A percentile compares a stretch with the other conserved stretches of the same genome.
phyloP scores from a whole-genome alignment of 2,113 vertebrate genomes.

The Oophaga pumilio region DNA sequence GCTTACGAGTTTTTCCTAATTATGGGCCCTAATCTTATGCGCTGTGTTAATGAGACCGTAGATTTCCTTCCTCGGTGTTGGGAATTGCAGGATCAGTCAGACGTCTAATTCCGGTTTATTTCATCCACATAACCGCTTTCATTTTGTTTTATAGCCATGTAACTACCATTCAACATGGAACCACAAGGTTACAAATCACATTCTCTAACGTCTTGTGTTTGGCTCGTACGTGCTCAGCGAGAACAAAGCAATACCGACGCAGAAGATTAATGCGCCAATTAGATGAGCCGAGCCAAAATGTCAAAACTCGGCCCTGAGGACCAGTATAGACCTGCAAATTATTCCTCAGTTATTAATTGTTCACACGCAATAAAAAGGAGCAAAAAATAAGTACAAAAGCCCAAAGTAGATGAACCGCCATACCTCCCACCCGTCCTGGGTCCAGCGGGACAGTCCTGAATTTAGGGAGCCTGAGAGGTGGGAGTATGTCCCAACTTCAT shows the following conservation, averaged over 20 bases:
- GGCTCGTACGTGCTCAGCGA: conserved; percentile 29
- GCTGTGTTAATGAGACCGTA: neutral
- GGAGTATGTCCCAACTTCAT: too few species aligned
- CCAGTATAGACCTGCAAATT: too few species aligned
- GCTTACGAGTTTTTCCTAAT: too few species aligned
- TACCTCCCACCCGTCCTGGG: too few species aligned
- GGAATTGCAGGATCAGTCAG: neutral
- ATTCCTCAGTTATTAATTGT: too few species aligned
- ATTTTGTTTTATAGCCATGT: conserved; percentile 69
- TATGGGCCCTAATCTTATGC: neutral
- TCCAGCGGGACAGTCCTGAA: too few species aligned
- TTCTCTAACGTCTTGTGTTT: conserved; percentile 29
- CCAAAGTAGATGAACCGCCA: too few species aligned
- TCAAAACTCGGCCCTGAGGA: too few species aligned
- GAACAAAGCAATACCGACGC: conserved; percentile 40
- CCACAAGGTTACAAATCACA: conserved; percentile 63
- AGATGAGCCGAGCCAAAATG: too few species aligned
- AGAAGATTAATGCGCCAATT: neutral
- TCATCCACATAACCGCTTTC: conserved; percentile 59
- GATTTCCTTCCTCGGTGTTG: neutral
- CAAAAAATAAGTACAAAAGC: too few species aligned
- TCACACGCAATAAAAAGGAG: too few species aligned
- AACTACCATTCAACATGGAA: conserved; percentile 65
- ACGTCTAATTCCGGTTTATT: neutral
- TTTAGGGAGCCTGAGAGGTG: too few species aligned